Conservation (phyloP, 2,113 vertebrate species). For the Taxidea taxus region DNA sequence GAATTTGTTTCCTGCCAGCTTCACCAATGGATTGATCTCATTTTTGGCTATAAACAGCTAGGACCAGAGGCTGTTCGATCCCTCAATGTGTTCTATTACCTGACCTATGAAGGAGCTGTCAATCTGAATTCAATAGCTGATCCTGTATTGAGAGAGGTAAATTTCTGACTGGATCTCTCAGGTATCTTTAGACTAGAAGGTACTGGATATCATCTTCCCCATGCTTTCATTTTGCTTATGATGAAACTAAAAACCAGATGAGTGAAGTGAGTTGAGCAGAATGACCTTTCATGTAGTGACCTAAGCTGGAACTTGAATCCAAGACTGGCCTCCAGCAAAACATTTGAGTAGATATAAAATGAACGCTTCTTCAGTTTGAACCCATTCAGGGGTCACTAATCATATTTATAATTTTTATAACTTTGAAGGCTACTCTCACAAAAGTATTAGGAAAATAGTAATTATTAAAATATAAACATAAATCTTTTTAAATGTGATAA, state of each 20-base stretch:
- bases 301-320: not conserved
- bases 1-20: slow-evolving; percentile 99
- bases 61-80: slow-evolving; percentile 94
- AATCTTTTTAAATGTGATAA: not conserved
- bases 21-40: slow-evolving; percentile 99
- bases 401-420: not conserved
- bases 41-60: slow-evolving; percentile 99
- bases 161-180: slow-evolving; percentile 31
- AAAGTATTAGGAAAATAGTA: slow-evolving; percentile 27
- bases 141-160: slow-evolving; percentile 94
- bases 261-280: not conserved
- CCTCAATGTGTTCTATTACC: slow-evolving; percentile 97
- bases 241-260: not conserved
- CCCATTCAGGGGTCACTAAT: not conserved
- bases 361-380: not conserved
- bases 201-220: not conserved
- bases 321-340: not conserved
- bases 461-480: not conserved
- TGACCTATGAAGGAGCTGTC: slow-evolving; percentile 96
- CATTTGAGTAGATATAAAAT: not conserved
- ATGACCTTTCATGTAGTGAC: not conserved
- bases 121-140: slow-evolving; percentile 95
- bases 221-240: not conserved
- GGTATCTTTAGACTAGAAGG: not conserved
- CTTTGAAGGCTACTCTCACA: not conserved